These are phyloP conservation scores for Thalassaphorura encarpata DNA, from an alignment of 1,140 invertebrate species.

Conservation along the genomic window DNA sequence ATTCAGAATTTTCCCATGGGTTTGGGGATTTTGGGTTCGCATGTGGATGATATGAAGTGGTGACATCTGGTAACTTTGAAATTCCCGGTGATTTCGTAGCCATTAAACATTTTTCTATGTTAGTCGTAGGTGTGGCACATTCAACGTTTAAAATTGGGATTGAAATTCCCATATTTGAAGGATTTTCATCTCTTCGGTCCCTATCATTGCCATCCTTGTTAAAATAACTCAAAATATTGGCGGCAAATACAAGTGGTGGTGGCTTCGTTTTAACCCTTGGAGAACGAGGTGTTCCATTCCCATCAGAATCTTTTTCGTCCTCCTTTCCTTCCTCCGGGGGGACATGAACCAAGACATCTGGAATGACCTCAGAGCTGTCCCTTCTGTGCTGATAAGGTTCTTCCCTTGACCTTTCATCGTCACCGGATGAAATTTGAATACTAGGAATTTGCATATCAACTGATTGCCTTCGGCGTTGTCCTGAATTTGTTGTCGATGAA, in stretches of 20 bases:
- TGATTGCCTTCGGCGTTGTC: background rate
- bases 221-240: constrained; percentile 25
- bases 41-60: background rate
- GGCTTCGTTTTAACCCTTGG: constrained; percentile 21
- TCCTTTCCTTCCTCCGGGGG: constrained; percentile 23
- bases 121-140: constrained; percentile 18
- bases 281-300: background rate
- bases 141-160: constrained; percentile 25
- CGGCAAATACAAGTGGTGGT: constrained; percentile 31
- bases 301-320: background rate
- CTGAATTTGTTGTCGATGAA: constrained; percentile 4
- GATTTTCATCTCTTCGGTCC: background rate
- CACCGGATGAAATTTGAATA: background rate
- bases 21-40: constrained; percentile 4
- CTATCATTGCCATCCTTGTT: too few relatives aligned
- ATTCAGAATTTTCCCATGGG: constrained; percentile 24
- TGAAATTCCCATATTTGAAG: background rate
- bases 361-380: constrained; percentile 20
- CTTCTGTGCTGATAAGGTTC: background rate
- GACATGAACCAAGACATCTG: constrained; percentile 31
- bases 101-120: background rate
- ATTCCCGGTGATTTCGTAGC: background rate
- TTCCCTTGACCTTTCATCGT: background rate
- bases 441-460: background rate
- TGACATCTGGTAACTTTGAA: background rate